A percentile compares a stretch with the other conserved stretches of the same genome.
These are phyloP conservation scores for Serranus cabrilla DNA, from an alignment of 2,797 vertebrate species.

Conservation along the genomic window DNA sequence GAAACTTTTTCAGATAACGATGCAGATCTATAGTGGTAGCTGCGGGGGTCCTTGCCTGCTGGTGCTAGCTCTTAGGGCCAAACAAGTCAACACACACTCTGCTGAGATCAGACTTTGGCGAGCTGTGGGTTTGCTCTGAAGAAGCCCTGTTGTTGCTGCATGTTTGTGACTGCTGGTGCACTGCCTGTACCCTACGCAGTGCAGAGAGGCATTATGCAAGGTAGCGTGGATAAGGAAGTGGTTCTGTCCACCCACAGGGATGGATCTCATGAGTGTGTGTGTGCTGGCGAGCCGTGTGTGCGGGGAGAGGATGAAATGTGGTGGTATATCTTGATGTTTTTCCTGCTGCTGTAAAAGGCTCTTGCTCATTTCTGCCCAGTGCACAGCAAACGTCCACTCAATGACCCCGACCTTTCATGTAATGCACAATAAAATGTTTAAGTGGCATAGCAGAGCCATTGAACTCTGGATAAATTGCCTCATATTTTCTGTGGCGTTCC, in stretches of 20 bases:
- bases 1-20: constrained; percentile 36
- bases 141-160: constrained; percentile 26
- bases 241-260: constrained; percentile 76
- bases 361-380: constrained; percentile 52
- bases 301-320: constrained; percentile 29
- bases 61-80: constrained; percentile 21
- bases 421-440: constrained; percentile 79
- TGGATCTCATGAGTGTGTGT: constrained; percentile 31
- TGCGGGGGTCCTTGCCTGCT: constrained; percentile 26
- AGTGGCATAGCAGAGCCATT: constrained; percentile 73
- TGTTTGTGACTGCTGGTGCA: constrained; percentile 40
- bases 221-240: constrained; percentile 57
- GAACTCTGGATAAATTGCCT: constrained; percentile 71
- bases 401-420: constrained; percentile 76
- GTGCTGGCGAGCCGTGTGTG: constrained; percentile 8
- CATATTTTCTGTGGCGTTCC: constrained; percentile 50
- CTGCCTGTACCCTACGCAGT: constrained; percentile 50
- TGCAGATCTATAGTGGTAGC: constrained; percentile 36
- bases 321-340: constrained; percentile 47
- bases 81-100: constrained; percentile 30
- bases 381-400: constrained; percentile 61
- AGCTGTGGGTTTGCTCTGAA: constrained; percentile 29
- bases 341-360: constrained; percentile 26
- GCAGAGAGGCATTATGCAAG: constrained; percentile 73
- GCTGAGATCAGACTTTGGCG: constrained; percentile 6